A percentile compares a stretch with the other conserved stretches of the same genome.
phyloP scores from a whole-genome alignment of 2,797 vertebrate genomes.

The Channallabes apus region DNA sequence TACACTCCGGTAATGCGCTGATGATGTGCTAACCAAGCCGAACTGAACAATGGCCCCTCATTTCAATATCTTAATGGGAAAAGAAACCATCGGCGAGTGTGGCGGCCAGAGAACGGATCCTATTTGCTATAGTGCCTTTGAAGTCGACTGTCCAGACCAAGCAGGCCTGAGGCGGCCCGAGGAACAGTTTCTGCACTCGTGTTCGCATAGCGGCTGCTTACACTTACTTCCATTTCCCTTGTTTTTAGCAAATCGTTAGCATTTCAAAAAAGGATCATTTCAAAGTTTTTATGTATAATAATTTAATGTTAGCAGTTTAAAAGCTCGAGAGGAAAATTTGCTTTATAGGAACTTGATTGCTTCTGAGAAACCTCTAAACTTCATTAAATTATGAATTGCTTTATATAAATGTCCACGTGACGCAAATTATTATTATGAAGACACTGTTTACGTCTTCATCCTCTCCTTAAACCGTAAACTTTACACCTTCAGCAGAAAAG shows the following conservation, averaged over 20 bases:
- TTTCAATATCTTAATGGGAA: slow-evolving; percentile 65
- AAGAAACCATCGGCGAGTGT: slow-evolving; percentile 61
- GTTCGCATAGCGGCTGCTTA: slow-evolving; percentile 64
- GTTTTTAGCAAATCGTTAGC: background rate
- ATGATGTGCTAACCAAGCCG: slow-evolving; percentile 46
- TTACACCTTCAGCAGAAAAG: background rate
- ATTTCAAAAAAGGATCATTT: background rate
- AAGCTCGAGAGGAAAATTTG: background rate
- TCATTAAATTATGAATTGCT: background rate
- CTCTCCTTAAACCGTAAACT: no score
- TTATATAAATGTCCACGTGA: background rate
- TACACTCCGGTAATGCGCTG: slow-evolving; percentile 61
- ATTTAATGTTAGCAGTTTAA: background rate
- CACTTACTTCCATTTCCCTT: slow-evolving; percentile 48
- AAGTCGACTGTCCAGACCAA: slow-evolving; percentile 76
- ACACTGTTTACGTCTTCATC: background rate
- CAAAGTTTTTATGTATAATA: slow-evolving; percentile 5
- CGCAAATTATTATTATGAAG: background rate
- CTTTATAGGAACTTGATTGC: no score
- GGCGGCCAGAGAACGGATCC: slow-evolving; percentile 67
- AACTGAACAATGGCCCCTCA: slow-evolving; percentile 73
- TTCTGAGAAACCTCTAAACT: background rate
- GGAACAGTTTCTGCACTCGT: slow-evolving; percentile 56
- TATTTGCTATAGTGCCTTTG: slow-evolving; percentile 72
- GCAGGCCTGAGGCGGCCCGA: slow-evolving; percentile 68